A percentile compares a stretch with the other conserved stretches of the same genome.
Evolutionary conservation across 2,888 invertebrate species (phyloP).

Genomic region (Seira ritae): DNA sequence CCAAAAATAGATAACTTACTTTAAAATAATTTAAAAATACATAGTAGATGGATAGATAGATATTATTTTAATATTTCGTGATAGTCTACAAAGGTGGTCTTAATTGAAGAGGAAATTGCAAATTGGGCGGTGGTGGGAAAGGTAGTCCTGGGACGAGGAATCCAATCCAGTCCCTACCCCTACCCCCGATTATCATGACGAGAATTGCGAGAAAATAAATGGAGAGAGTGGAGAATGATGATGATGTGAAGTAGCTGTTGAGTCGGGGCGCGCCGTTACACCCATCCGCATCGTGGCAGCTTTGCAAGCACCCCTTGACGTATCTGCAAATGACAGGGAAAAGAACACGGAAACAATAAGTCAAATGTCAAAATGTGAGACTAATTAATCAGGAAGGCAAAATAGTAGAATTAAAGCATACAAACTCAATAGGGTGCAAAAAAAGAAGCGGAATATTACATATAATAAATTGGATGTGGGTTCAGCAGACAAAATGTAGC

Average conservation of each 20-base stretch:
- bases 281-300: conserved; percentile 94
- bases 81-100: not conserved
- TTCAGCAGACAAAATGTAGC: too few relatives aligned
- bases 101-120: not conserved
- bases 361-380: conserved; percentile 27
- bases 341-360: conserved; percentile 27
- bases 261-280: conserved; percentile 80
- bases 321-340: conserved; percentile 79
- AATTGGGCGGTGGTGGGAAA: not conserved
- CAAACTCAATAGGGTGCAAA: not conserved
- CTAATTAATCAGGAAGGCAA: conserved; percentile 2
- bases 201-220: not conserved
- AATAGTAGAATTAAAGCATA: not conserved
- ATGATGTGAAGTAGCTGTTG: conserved; percentile 28
- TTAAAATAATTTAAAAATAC: not conserved
- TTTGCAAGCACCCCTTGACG: conserved; percentile 94
- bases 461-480: too few relatives aligned
- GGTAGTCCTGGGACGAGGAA: not conserved
- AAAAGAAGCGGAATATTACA: not conserved
- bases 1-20: not conserved
- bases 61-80: not conserved
- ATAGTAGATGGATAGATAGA: not conserved
- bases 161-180: not conserved
- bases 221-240: conserved; percentile 24
- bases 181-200: not conserved